Conservation (phyloP, 2,888 invertebrate species). For the Megamerina dolium region DNA sequence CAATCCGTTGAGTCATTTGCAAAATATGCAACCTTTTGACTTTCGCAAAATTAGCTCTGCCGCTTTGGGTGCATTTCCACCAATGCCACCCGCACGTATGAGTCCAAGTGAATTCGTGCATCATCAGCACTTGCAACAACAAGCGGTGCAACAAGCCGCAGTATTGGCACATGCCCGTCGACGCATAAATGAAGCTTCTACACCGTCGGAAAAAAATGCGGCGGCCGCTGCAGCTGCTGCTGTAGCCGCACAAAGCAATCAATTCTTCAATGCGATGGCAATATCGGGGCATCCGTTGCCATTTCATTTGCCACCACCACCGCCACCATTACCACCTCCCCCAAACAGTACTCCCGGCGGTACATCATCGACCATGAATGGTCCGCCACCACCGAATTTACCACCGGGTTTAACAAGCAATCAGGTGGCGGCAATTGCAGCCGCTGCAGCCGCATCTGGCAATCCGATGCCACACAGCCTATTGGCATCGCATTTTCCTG, state of each 20-base stretch:
- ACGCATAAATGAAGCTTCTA: conserved; percentile 53
- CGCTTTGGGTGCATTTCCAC: conserved; percentile 51
- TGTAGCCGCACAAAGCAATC: conserved; percentile 51
- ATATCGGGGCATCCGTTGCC: conserved; percentile 58
- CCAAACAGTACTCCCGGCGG: conserved; percentile 18
- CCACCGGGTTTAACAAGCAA: conserved; percentile 53
- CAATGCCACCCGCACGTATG: conserved; percentile 34
- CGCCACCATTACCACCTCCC: conserved; percentile 55
- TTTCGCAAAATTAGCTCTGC: conserved; percentile 65
- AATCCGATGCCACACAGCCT: conserved; percentile 58
- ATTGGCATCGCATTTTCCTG: conserved; percentile 53
- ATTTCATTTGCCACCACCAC: conserved; percentile 60
- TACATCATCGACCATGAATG: conserved; percentile 12
- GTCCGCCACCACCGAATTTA: conserved; percentile 18
- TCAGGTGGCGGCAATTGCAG: conserved; percentile 54
- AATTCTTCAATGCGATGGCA: conserved; percentile 56
- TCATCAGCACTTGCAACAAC: conserved; percentile 37
- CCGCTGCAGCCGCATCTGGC: conserved; percentile 59
- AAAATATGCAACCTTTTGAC: conserved; percentile 95
- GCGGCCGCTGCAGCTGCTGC: conserved; percentile 38
- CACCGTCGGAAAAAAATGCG: conserved; percentile 39
- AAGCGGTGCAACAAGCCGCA: conserved; percentile 42
- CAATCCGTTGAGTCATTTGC: conserved; percentile 79
- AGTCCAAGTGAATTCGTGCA: conserved; percentile 45
- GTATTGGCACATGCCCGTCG: conserved; percentile 50